phyloP scores from a whole-genome alignment of 2,113 vertebrate genomes.

The Channa argus region DNA sequence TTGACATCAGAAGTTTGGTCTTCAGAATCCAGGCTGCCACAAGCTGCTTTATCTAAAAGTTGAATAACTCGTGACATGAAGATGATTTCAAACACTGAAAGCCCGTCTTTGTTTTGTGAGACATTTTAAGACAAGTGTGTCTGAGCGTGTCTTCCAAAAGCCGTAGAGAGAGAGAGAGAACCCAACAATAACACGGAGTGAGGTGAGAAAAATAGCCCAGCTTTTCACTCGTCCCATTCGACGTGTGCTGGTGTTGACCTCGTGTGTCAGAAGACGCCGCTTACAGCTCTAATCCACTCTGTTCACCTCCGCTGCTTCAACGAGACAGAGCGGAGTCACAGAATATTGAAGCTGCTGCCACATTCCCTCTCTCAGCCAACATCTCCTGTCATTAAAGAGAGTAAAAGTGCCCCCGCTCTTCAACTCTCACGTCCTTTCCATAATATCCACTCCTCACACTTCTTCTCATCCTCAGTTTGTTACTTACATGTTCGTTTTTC shows the following conservation, averaged over 20 bases:
- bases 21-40: no score
- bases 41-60: no score
- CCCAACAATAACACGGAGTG: constrained; percentile 7
- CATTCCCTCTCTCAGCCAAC: neutral
- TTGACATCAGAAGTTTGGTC: no score
- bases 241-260: constrained; percentile 37
- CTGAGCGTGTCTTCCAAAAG: no score
- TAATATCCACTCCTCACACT: neutral
- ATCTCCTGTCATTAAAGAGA: neutral
- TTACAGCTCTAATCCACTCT: constrained; percentile 41
- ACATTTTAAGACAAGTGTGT: neutral
- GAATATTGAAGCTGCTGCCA: constrained; percentile 14
- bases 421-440: no score
- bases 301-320: constrained; percentile 46
- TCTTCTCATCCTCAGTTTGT: no score
- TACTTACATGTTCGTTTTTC: no score
- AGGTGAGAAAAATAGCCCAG: constrained; percentile 47
- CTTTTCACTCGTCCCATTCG: constrained; percentile 55
- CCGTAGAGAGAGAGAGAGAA: constrained; percentile 2
- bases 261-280: constrained; percentile 43
- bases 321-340: constrained; percentile 2
- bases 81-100: neutral
- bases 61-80: no score
- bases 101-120: neutral
- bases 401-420: no score